Evolutionary conservation across 2,797 vertebrate genomes (phyloP), one percentile per base, ranked within the genome.

Genomic region (Tolypeutes matacus): DNA sequence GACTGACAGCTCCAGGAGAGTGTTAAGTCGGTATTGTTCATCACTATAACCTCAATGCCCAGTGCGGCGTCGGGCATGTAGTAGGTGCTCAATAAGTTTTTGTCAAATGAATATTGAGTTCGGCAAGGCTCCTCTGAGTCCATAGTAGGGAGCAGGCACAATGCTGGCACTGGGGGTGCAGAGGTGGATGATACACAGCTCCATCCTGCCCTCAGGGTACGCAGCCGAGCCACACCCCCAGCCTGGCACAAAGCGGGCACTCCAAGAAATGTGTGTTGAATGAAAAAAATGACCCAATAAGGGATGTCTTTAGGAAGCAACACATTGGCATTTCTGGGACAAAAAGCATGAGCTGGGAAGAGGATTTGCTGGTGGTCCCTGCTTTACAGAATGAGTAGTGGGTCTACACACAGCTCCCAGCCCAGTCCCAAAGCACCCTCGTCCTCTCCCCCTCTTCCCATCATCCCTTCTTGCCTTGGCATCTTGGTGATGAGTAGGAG

Each of bases 101-200:
- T 18, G 14, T 20, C 4, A 27, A 14, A 29, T 29, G 73, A 76
- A 21, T 49, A 1, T 11, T 17, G 60, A 12, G 42, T 34, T 65
- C 18, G 31, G 3, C 29, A 25, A 18, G 64, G 46, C 17, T 81
- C 69, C 65, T 36, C 86, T 15, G 23, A 75, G 70, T 39, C 81
- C 42, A 0, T 9, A 1, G 25, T 7, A 12, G 8, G 23, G 2
- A 27, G 29, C 27, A 42, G 81, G 34, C 14, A n/a, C 8, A 25
- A 1, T 9, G 20, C 18, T 62, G 53, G 49, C 25, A 0, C 15
- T 0, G 6, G 36, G 23, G 15, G 27, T 12, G 23, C 77, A 73
- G 10, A 58, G 36, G 5, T 4, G 12, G 14, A 1, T 5, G 10
- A 23, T 31, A 6, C 1, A 0, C 13, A 6, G 23, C 14, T 25